Conservation (phyloP, 1,140 invertebrate species). For the Drosophila carrolli region DNA sequence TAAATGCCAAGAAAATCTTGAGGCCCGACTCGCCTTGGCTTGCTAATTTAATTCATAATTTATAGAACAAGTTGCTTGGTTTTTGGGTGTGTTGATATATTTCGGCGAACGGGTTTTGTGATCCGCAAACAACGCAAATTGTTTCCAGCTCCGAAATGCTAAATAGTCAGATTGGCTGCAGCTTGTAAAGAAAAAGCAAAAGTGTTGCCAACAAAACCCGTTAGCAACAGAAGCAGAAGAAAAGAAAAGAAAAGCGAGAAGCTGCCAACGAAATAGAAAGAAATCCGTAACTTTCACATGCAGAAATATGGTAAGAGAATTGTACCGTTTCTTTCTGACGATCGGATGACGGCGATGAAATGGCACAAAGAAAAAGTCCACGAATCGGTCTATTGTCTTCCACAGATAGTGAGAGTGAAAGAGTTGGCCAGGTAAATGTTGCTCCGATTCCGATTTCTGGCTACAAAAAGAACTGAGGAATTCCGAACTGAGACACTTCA, state of each 20-base stretch:
- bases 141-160: constrained; percentile 60
- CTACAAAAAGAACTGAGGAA: constrained; percentile 15
- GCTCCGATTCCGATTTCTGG: constrained; percentile 6
- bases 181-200: constrained; percentile 68
- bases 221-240: constrained; percentile 57
- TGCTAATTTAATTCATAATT: constrained; percentile 65
- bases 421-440: constrained; percentile 30
- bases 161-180: constrained; percentile 60
- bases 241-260: constrained; percentile 50
- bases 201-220: constrained; percentile 70
- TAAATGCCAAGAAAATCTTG: constrained; percentile 62
- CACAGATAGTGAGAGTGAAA: constrained; percentile 49
- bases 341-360: constrained; percentile 49
- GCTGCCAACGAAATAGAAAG: constrained; percentile 61
- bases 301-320: constrained; percentile 46
- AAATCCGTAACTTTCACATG: constrained; percentile 72
- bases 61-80: constrained; percentile 71
- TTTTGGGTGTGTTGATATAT: constrained; percentile 61
- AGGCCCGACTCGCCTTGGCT: constrained; percentile 14
- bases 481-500: constrained; percentile 37
- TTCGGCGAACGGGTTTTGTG: constrained; percentile 58
- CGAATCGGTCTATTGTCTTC: constrained; percentile 37
- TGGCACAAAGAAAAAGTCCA: constrained; percentile 52
- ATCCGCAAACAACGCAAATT: constrained; percentile 59
- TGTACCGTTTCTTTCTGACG: constrained; percentile 63